phyloP scores from a whole-genome alignment of 2,113 vertebrate genomes.

The Psophia crepitans region DNA sequence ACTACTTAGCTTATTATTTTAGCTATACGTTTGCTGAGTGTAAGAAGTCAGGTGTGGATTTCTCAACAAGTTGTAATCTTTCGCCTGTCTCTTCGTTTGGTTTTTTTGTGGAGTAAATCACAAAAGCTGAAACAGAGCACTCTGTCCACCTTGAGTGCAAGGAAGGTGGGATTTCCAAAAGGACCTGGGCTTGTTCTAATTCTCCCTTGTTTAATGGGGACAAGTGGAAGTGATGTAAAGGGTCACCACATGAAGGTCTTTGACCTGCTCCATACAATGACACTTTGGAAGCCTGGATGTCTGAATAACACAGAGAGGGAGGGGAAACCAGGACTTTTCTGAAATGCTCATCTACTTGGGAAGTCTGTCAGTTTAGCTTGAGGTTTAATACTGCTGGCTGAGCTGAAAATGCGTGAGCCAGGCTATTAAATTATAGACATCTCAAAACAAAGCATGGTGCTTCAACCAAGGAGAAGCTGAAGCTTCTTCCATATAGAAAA shows the following conservation, averaged over 20 bases:
- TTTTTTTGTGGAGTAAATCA: background rate
- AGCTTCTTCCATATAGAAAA: background rate
- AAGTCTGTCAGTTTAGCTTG: background rate
- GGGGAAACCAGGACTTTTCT: background rate
- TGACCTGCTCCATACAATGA: background rate
- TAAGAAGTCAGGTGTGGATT: background rate
- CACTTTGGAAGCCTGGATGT: background rate
- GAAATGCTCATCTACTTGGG: background rate
- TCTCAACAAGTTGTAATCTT: background rate
- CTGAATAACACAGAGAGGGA: background rate
- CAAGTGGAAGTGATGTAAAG: background rate
- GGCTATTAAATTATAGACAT: background rate
- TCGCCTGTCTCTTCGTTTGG: background rate
- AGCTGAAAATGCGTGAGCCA: background rate
- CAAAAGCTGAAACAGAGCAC: background rate
- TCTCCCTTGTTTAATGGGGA: background rate
- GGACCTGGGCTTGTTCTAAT: background rate
- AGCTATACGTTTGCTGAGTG: background rate
- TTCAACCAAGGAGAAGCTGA: background rate
- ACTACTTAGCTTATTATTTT: background rate
- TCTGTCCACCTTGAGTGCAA: background rate
- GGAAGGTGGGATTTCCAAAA: background rate
- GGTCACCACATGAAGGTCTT: background rate
- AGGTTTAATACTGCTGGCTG: background rate
- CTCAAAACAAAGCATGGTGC: background rate